A percentile compares a stretch with the other conserved stretches of the same genome.
Evolutionary conservation across 2,888 invertebrate species (phyloP).

Genomic region (Hemaris fuciformis): DNA sequence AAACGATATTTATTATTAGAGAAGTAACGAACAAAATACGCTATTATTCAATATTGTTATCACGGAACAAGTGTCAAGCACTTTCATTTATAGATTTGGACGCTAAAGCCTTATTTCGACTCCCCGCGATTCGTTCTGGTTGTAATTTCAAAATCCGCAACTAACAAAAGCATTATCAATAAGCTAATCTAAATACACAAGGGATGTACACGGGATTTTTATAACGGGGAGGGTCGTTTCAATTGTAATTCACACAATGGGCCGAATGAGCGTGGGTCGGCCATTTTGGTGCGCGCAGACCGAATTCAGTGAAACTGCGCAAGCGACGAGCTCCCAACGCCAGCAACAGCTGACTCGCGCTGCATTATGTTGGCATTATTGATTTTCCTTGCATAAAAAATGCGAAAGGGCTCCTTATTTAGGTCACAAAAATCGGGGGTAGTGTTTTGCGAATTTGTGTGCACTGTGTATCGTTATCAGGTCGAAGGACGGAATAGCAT

Average conservation of each 20-base stretch:
- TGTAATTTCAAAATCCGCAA: neutral
- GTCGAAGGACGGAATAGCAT: neutral
- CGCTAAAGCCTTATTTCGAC: neutral
- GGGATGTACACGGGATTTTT: constrained; percentile 5
- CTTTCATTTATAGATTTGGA: too few species aligned
- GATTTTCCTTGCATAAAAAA: constrained; percentile 12
- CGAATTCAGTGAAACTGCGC: constrained; percentile 17
- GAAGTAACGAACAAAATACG: neutral
- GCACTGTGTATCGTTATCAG: neutral
- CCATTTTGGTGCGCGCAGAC: constrained; percentile 22
- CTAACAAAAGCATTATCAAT: constrained; percentile 4
- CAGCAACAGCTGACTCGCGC: constrained; percentile 15
- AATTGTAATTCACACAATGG: neutral
- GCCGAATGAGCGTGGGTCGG: neutral
- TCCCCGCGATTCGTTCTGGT: neutral
- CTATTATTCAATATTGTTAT: too few species aligned
- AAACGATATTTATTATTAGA: neutral
- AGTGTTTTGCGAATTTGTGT: neutral
- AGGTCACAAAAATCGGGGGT: constrained; percentile 9
- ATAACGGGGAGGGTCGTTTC: neutral
- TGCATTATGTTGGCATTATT: constrained; percentile 9
- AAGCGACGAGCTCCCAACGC: constrained; percentile 18
- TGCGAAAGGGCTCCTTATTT: constrained; percentile 11
- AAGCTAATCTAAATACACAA: neutral
- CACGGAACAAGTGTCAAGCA: too few species aligned